These are phyloP conservation scores for Drosophila baimaii DNA, from an alignment of 1,140 invertebrate genomes.

Conservation along the genomic window DNA sequence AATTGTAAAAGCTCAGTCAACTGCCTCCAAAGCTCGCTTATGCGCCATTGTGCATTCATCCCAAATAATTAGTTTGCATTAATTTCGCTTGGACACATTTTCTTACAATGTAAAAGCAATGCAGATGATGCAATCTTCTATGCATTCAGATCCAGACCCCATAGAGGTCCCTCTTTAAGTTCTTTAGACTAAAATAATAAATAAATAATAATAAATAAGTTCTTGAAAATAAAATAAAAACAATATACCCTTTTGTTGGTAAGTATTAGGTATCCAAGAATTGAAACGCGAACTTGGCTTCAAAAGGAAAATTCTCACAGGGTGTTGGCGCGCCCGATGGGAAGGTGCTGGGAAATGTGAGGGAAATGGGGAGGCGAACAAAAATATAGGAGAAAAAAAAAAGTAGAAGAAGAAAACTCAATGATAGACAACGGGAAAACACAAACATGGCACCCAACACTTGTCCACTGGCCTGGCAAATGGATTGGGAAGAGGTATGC, in stretches of 20 bases:
- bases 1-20: too few relatives aligned
- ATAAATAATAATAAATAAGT: too few relatives aligned
- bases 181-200: too few relatives aligned
- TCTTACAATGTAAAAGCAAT: too few relatives aligned
- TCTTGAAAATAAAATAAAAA: neutral
- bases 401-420: conserved; percentile 17
- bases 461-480: conserved; percentile 60
- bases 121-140: too few relatives aligned
- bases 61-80: too few relatives aligned
- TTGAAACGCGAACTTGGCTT: conserved; percentile 64
- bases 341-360: neutral
- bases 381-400: conserved; percentile 6
- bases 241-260: neutral
- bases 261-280: neutral
- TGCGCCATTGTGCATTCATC: too few relatives aligned
- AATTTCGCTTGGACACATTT: too few relatives aligned
- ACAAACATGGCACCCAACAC: conserved; percentile 79
- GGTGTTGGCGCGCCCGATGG: conserved; percentile 15
- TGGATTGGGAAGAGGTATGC: conserved; percentile 34
- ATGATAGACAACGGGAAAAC: conserved; percentile 51
- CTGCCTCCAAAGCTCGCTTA: too few relatives aligned
- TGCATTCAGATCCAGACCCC: too few relatives aligned
- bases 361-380: neutral
- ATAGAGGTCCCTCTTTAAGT: too few relatives aligned
- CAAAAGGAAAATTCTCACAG: conserved; percentile 61